phyloP scores from a whole-genome alignment of 1,140 invertebrate genomes.

The Bombus confusus region DNA sequence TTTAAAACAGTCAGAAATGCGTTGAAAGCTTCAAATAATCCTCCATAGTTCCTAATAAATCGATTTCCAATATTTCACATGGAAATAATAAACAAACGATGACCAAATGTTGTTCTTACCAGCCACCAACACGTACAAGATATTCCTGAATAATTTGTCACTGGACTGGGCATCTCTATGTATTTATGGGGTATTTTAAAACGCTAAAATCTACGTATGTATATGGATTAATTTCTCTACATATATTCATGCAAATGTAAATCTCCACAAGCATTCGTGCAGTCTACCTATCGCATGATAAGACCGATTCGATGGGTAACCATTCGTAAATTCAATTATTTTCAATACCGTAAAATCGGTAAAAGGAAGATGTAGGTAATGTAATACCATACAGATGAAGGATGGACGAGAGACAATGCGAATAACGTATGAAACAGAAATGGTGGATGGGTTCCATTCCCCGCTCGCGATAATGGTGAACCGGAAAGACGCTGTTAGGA shows the following conservation, averaged over 20 bases:
- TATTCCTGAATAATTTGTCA: too few relatives aligned
- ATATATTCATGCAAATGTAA: not conserved
- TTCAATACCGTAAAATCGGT: not conserved
- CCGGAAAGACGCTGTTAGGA: slow-evolving; percentile 61
- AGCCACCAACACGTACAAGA: too few relatives aligned
- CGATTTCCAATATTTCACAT: too few relatives aligned
- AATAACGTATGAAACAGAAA: slow-evolving; percentile 31
- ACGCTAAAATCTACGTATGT: not conserved
- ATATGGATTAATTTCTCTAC: not conserved
- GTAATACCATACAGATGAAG: not conserved
- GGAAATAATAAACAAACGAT: too few relatives aligned
- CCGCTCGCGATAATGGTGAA: slow-evolving; percentile 59
- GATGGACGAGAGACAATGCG: not conserved
- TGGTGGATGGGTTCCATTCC: slow-evolving; percentile 55
- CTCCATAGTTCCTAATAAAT: too few relatives aligned
- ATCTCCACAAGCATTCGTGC: not conserved
- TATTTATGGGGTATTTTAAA: too few relatives aligned
- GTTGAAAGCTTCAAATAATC: too few relatives aligned
- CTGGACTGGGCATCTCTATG: too few relatives aligned
- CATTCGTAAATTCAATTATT: not conserved
- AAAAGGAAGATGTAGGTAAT: not conserved
- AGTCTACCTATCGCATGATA: not conserved
- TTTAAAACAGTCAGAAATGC: too few relatives aligned
- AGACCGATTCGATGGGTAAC: not conserved
- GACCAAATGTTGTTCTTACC: too few relatives aligned